A percentile compares a stretch with the other conserved stretches of the same genome.
phyloP scores from a whole-genome alignment of 2,797 vertebrate genomes.

The Mastacembelus armatus region DNA sequence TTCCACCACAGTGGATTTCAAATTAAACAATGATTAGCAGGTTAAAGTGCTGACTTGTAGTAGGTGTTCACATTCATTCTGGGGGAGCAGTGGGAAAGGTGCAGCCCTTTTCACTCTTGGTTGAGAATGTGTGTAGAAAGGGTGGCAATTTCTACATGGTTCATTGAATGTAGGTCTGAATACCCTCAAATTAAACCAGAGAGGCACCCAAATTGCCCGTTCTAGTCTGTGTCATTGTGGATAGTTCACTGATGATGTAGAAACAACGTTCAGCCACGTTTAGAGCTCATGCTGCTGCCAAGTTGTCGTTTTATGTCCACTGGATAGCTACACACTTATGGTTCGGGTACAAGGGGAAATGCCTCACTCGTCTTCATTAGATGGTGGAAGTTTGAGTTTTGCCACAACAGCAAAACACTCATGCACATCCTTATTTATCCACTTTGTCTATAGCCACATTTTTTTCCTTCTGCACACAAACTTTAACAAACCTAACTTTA shows the following conservation, averaged over 20 bases:
- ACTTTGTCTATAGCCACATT: not conserved
- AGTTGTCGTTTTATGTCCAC: not conserved
- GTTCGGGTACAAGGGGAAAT: not conserved
- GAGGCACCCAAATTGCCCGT: slow-evolving; percentile 27
- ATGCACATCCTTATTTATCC: not conserved
- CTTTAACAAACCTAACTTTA: not conserved
- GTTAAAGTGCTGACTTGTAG: slow-evolving; percentile 34
- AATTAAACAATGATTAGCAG: slow-evolving; percentile 25
- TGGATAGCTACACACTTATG: not conserved
- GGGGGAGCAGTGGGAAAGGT: not conserved
- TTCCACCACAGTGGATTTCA: not conserved
- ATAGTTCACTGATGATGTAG: not conserved
- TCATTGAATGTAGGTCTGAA: slow-evolving; percentile 36
- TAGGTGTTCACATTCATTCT: slow-evolving; percentile 33
- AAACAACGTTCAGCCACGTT: slow-evolving; percentile 9
- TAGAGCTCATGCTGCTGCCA: not conserved
- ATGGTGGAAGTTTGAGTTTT: not conserved
- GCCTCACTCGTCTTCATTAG: not conserved
- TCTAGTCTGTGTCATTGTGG: not conserved
- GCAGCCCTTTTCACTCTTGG: slow-evolving; percentile 5
- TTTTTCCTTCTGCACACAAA: not conserved
- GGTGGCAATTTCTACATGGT: slow-evolving; percentile 13
- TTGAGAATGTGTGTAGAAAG: slow-evolving; percentile 12
- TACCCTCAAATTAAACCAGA: slow-evolving; percentile 31
- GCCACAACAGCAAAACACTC: too few relatives aligned